Evolutionary conservation across 2,113 vertebrate genomes (phyloP).

Genomic region (Petromus typicus): DNA sequence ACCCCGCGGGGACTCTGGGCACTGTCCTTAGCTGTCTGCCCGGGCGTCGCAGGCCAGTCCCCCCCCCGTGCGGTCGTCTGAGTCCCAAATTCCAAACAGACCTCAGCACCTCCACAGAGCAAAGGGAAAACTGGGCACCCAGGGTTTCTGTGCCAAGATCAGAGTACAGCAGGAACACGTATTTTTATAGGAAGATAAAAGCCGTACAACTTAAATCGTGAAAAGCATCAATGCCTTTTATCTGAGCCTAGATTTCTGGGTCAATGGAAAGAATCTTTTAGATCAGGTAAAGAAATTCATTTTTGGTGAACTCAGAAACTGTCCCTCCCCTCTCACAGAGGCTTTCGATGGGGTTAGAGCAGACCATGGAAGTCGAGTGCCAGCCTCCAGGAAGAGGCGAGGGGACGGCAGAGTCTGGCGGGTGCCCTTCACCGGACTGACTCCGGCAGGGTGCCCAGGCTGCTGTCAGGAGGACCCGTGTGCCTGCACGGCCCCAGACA

Average conservation of each 20-base stretch:
- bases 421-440: not conserved
- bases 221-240: not conserved
- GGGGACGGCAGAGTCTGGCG: not conserved
- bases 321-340: not conserved
- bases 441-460: not conserved
- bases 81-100: not conserved
- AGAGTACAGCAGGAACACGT: conserved; percentile 4
- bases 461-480: not conserved
- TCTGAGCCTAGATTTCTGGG: not conserved
- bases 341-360: not conserved
- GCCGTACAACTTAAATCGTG: not conserved
- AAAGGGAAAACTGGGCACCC: not conserved
- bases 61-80: not conserved
- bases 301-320: not conserved
- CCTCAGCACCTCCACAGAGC: not conserved
- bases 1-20: not conserved
- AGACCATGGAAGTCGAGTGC: not conserved
- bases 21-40: not conserved
- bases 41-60: not conserved
- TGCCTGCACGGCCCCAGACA: not conserved
- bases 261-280: not conserved
- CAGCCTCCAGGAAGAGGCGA: not conserved
- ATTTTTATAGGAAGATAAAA: conserved; percentile 29
- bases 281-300: conserved; percentile 6
- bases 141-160: conserved; percentile 18